Base-by-base conservation (phyloP, 2,888 invertebrate species). In the Clivina fossor region DNA sequence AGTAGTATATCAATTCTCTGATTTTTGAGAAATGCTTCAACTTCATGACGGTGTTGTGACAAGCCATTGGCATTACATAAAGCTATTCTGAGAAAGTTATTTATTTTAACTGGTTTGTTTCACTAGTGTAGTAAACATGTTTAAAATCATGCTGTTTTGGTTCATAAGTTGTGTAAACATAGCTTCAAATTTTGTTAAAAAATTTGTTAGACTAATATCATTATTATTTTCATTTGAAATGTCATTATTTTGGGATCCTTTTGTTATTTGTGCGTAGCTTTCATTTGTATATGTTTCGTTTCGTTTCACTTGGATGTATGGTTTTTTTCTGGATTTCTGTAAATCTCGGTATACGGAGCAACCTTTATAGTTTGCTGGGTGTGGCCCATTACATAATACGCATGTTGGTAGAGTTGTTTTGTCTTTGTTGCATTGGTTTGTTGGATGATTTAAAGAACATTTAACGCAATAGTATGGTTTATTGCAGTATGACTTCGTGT, bases 11-110 rank as follows among this genome's bases (percentile, higher is more conserved):
- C 58, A 15, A 61, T 53, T 20, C 57, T 57, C 19, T 58, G 43
- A 9, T 43, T 26, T 19, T 19, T 44, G 11, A 58, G 18, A 22
- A 61, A 61, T 22, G 32, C 26, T 54, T 58, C 57, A 11, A 60
- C n/a, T 49, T 60, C 59, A 15, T 54, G 44, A 16, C 43, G 15
- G 26, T 56, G 53, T 49, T 61, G 53, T 11, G 50, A 7, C 11
- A 61, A 30, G 22, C 55, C 59, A 40, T 59, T 59, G 16, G 59
- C 60, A 35, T 60, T 60, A 50, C 60, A 60, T n/a, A 56, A 8
- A 11, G 56, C 51, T 22, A 60, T 38, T 49, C 57, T 56, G 7
- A 30, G 15, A 28, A 26, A 4, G 9, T 51, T 51, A 41, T 22
- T 26, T 32, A 56, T 53, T 53, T 18, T 15, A 13, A 49, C 46